A percentile compares a stretch with the other conserved stretches of the same genome.
phyloP scores from a whole-genome alignment of 2,888 invertebrate species.

The Orthonevra nobilis region DNA sequence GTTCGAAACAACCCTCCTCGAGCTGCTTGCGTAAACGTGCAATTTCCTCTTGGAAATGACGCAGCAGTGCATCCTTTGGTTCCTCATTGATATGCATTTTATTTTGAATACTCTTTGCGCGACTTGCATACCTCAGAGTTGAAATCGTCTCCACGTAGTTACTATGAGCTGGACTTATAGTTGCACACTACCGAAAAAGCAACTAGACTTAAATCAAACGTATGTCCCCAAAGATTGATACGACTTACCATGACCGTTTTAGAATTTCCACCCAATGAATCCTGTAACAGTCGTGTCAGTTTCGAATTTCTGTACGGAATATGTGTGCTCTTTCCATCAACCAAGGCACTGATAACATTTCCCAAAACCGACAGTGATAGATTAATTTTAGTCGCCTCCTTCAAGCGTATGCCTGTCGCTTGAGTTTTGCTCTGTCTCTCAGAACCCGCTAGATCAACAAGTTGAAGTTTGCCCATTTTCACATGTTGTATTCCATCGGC shows the following conservation, averaged over 20 bases:
- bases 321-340: constrained; percentile 97
- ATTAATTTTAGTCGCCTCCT: constrained; percentile 99
- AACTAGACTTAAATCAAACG: constrained; percentile 20
- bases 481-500: constrained; percentile 91
- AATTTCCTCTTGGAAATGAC: constrained; percentile 98
- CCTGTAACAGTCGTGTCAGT: constrained; percentile 95
- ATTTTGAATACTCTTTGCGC: constrained; percentile 98
- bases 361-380: constrained; percentile 97
- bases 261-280: constrained; percentile 97
- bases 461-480: constrained; percentile 96
- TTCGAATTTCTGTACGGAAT: constrained; percentile 99
- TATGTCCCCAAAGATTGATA: neutral
- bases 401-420: constrained; percentile 93
- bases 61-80: constrained; percentile 96
- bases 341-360: constrained; percentile 98
- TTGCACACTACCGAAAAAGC: constrained; percentile 88
- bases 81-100: constrained; percentile 97
- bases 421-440: constrained; percentile 98
- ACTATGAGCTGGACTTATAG: constrained; percentile 96
- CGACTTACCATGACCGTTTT: constrained; percentile 92
- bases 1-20: constrained; percentile 83
- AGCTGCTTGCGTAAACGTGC: constrained; percentile 93
- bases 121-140: constrained; percentile 96
- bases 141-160: constrained; percentile 99
- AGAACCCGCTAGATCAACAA: constrained; percentile 98